Evolutionary conservation across 2,888 invertebrate species (phyloP).

Genomic region (Oscheius onirici): DNA sequence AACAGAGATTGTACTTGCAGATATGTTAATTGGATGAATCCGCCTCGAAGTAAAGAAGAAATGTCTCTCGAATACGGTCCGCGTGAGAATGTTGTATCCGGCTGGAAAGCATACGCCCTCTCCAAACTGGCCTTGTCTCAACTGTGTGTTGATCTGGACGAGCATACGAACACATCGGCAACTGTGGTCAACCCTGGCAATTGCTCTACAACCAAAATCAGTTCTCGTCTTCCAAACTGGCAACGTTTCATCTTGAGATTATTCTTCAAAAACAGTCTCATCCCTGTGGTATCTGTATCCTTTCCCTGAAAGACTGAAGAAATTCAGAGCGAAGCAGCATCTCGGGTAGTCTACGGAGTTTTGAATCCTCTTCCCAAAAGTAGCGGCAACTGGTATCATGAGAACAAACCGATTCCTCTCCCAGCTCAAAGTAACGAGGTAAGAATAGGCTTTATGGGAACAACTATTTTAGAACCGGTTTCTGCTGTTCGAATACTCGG

Average conservation of each 20-base stretch:
- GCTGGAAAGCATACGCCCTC: constrained; percentile 2
- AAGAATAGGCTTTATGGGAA: neutral
- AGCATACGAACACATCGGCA: neutral
- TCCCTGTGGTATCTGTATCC: constrained; percentile 1
- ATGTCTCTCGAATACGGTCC: neutral
- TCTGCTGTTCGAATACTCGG: constrained; percentile 2
- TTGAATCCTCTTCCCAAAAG: neutral
- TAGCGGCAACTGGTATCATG: neutral
- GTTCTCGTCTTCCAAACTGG: neutral
- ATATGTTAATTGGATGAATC: too few relatives aligned
- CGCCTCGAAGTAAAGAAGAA: neutral
- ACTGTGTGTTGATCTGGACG: neutral
- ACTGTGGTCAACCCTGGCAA: constrained; percentile 11
- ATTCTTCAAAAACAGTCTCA: neutral
- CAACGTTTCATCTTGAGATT: neutral
- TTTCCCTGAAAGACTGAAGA: neutral
- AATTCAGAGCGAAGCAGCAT: constrained; percentile 4
- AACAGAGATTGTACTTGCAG: neutral
- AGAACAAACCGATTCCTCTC: neutral
- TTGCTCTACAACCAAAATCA: neutral
- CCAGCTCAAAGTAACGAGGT: neutral
- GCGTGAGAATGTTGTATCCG: neutral
- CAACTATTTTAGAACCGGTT: constrained; percentile 6
- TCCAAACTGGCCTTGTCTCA: neutral
- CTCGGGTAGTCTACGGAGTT: neutral